phyloP scores from a whole-genome alignment of 2,888 invertebrate species.

The Drosophila prolongata region DNA sequence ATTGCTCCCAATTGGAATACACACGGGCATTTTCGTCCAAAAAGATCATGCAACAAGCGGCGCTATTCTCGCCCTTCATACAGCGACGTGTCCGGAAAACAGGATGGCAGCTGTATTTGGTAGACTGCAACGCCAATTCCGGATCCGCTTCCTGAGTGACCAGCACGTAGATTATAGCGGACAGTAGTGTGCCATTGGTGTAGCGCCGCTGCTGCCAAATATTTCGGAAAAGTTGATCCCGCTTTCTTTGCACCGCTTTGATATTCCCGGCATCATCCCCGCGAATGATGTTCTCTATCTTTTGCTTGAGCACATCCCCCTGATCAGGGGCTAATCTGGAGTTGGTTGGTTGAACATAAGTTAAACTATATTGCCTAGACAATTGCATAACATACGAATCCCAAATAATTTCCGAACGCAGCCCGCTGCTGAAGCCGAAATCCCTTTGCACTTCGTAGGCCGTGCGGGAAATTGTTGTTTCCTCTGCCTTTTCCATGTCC shows the following conservation, averaged over 20 bases:
- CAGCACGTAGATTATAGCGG: conserved; percentile 76
- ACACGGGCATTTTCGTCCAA: conserved; percentile 82
- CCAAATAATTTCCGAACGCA: conserved; percentile 75
- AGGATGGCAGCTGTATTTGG: conserved; percentile 69
- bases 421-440: conserved; percentile 68
- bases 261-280: conserved; percentile 15
- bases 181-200: conserved; percentile 71
- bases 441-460: conserved; percentile 75
- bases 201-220: conserved; percentile 76
- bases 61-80: conserved; percentile 59
- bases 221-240: conserved; percentile 60
- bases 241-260: conserved; percentile 43
- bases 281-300: conserved; percentile 53
- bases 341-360: not conserved
- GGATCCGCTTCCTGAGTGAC: conserved; percentile 54
- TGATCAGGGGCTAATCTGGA: conserved; percentile 60
- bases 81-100: conserved; percentile 80
- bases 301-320: conserved; percentile 52
- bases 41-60: conserved; percentile 79
- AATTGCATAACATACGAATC: conserved; percentile 69
- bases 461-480: conserved; percentile 51
- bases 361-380: rapidly evolving
- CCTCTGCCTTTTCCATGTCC: conserved; percentile 1
- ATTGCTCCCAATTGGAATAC: conserved; percentile 84
- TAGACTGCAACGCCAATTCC: conserved; percentile 50